Evolutionary conservation across 1,140 invertebrate species (phyloP), one percentile per base, ranked within the genome.

Genomic region (Cyclargus thomasi): DNA sequence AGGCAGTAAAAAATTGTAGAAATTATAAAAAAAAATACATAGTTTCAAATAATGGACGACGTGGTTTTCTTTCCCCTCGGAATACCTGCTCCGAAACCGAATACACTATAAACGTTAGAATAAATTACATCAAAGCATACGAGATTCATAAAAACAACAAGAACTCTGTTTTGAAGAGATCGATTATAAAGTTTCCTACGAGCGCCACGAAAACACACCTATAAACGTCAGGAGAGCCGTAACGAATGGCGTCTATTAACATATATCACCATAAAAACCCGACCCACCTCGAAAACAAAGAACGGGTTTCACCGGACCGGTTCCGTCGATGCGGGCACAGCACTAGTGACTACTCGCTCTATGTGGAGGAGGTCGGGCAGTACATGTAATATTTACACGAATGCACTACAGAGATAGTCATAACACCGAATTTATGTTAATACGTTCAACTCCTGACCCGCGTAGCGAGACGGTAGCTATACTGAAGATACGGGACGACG

Each of bases 11-110:
- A 75, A 81, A 81, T 81, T 89, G 85, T 89, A 88, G 85, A 90
- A 87, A 85, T 81, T 87, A 88, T 85, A 77, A 85, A 86, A 81
- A n/a, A 82, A 85, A 87, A 87, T 85, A 90, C 80, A 88, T 84
- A 87, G 86, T 87, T 88, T 90, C 85, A 88, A 59, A 87, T 82
- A 88, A 90, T 84, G 75, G 76, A 86, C 64, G 65, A 39, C 39
- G 65, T 86, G 72, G 80, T 87, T 90, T 87, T 72, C 79, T 74
- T 82, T 69, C 59, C 55, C 53, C 14, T 2, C 5, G 8, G 14
- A 47, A 47, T 47, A 47, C 39, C 39, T 16, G 39, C 39, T 47
- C 14, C 39, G 14, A 47, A 47, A 16, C 4, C 10, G 36, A 39
- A 7, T 16, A 47, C 39, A 47, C 39, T 47, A 14, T 47, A 47